These are phyloP conservation scores for Tragelaphus scriptus DNA, from an alignment of 2,113 vertebrate genomes.

Conservation along the genomic window DNA sequence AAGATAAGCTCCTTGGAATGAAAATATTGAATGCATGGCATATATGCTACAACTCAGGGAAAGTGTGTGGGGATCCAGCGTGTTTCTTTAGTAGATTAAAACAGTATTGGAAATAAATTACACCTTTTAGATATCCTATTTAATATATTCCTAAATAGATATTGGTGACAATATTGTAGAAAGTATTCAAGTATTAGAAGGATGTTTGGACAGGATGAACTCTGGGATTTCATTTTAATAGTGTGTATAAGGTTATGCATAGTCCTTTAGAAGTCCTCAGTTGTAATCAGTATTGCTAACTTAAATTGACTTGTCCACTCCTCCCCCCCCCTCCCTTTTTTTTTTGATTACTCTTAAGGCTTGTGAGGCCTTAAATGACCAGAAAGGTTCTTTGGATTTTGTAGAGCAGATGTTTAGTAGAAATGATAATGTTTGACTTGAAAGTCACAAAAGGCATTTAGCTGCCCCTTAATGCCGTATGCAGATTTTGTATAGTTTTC, in stretches of 20 bases:
- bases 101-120: not conserved
- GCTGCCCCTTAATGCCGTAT: not conserved
- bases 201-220: not conserved
- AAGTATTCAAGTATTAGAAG: not conserved
- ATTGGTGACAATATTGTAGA: not conserved
- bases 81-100: not conserved
- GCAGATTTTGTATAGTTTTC: not conserved
- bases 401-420: not conserved
- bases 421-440: conserved; percentile 22
- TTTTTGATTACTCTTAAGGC: not conserved
- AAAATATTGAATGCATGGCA: not conserved
- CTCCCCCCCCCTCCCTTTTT: not conserved
- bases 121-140: not conserved
- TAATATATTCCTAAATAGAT: not conserved
- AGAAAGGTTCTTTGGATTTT: conserved; percentile 4
- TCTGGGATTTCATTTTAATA: not conserved
- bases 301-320: not conserved
- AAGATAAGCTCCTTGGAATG: not conserved
- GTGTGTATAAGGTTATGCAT: not conserved
- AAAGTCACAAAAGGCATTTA: not conserved
- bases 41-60: not conserved
- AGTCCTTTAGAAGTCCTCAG: not conserved
- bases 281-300: not conserved
- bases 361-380: not conserved
- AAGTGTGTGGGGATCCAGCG: not conserved